Evolutionary conservation across 2,797 vertebrate species (phyloP).

Genomic region (Acanthurus leucopareius): DNA sequence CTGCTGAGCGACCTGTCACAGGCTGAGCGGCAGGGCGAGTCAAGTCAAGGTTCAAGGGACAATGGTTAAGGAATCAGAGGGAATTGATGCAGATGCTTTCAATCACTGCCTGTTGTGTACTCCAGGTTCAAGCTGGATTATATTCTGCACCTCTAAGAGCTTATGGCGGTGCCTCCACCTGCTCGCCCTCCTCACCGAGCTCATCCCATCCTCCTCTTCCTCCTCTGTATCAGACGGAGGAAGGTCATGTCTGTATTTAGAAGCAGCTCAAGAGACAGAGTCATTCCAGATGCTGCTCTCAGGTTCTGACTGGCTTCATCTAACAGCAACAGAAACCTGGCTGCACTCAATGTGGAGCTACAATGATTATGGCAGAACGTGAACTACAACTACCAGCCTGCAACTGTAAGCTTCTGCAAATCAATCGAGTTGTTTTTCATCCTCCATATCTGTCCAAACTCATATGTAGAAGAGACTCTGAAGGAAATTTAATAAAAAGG

Average conservation of each 20-base stretch:
- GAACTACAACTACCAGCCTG: too few species aligned
- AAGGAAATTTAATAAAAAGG: too few species aligned
- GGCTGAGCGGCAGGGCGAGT: slow-evolving; percentile 16
- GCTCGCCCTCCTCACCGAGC: slow-evolving; percentile 35
- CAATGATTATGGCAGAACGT: not conserved
- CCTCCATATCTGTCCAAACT: too few species aligned
- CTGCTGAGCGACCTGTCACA: slow-evolving; percentile 60
- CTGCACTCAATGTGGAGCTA: not conserved
- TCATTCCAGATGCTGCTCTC: slow-evolving; percentile 47
- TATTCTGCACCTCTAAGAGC: slow-evolving; percentile 30
- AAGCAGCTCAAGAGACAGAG: slow-evolving; percentile 45
- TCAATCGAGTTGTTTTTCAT: too few species aligned
- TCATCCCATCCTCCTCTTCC: slow-evolving; percentile 38
- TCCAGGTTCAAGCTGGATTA: slow-evolving; percentile 45
- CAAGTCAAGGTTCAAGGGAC: slow-evolving; percentile 70
- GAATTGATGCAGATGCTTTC: slow-evolving; percentile 72
- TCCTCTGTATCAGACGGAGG: slow-evolving; percentile 32
- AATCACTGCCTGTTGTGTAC: slow-evolving; percentile 60
- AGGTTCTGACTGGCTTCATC: slow-evolving; percentile 43
- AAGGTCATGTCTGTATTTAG: slow-evolving; percentile 68
- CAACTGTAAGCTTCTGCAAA: too few species aligned
- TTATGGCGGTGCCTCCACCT: slow-evolving; percentile 19
- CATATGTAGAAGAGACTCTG: too few species aligned
- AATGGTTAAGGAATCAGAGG: slow-evolving; percentile 58
- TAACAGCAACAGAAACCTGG: slow-evolving; percentile 12